Conservation (phyloP, 2,113 vertebrate species). For the western clawed frog (Xenopus tropicalis) region DNA sequence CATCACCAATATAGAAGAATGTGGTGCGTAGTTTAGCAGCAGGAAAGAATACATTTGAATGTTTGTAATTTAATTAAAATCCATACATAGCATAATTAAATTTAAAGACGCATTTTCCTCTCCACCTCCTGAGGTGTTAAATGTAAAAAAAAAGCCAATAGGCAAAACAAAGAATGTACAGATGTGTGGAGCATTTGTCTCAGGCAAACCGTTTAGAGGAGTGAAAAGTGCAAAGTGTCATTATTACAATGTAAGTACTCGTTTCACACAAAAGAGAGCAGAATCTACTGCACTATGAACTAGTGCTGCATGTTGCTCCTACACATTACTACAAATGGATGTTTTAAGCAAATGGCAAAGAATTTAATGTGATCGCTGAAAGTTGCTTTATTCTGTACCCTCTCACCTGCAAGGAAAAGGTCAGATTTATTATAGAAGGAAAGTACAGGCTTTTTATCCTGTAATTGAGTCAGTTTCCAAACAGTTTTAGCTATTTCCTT, state of each 20-base stretch:
- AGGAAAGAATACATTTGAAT: slow-evolving; percentile 3
- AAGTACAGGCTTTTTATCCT: no score
- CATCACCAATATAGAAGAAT: no score
- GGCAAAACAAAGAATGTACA: not conserved
- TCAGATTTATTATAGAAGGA: no score
- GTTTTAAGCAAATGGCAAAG: no score
- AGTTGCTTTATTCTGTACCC: no score
- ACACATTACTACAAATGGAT: no score
- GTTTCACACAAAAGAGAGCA: not conserved
- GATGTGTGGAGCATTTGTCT: not conserved
- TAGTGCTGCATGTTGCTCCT: no score
- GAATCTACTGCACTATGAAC: not conserved
- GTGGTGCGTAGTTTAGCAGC: no score
- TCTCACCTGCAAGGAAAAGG: no score
- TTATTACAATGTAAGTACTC: slow-evolving; percentile 1
- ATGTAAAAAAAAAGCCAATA: not conserved
- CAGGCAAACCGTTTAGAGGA: not conserved
- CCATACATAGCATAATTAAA: slow-evolving; percentile 6
- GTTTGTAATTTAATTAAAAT: slow-evolving; percentile 7
- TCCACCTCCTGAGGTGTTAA: not conserved
- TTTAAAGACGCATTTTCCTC: slow-evolving; percentile 9
- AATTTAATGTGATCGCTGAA: no score
- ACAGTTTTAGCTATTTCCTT: no score
- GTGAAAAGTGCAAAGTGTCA: not conserved
- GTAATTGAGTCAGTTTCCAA: no score